phyloP scores from a whole-genome alignment of 2,113 vertebrate genomes.

The Loxodonta africana region DNA sequence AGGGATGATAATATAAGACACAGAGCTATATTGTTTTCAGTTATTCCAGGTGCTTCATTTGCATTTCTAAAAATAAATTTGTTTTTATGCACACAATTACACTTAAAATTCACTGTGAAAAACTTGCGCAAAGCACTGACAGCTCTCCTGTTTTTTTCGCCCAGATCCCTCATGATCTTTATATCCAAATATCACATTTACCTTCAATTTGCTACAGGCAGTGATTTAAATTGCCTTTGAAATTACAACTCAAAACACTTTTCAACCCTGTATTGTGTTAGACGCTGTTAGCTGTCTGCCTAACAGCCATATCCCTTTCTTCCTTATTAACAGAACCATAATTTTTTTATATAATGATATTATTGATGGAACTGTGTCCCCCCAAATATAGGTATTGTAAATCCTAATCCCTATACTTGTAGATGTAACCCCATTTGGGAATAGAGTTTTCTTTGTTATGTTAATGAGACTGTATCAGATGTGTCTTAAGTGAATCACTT shows the following conservation, averaged over 20 bases:
- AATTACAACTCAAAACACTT: conserved; percentile 33
- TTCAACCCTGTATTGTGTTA: background rate
- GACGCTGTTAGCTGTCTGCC: background rate
- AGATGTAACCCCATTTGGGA: background rate
- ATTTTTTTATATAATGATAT: background rate
- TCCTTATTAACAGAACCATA: background rate
- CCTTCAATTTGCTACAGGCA: conserved; percentile 44
- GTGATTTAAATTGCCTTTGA: conserved; percentile 14
- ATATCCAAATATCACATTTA: conserved; percentile 51
- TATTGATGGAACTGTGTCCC: background rate
- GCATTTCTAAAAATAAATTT: conserved; percentile 83
- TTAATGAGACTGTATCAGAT: background rate
- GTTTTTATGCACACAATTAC: conserved; percentile 68
- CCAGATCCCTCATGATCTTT: conserved; percentile 28
- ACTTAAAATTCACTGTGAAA: conserved; percentile 76
- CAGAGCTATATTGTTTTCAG: conserved; percentile 69
- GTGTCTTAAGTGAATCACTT: background rate
- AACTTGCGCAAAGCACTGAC: conserved; percentile 56
- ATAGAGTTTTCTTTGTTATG: background rate
- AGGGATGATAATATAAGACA: conserved; percentile 49
- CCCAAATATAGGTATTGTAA: background rate
- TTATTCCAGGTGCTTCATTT: conserved; percentile 81
- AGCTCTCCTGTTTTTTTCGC: conserved; percentile 23
- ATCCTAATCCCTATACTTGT: background rate
- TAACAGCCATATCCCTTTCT: background rate